Conservation (phyloP, 2,888 invertebrate genomes). For the Hyles lineata region DNA sequence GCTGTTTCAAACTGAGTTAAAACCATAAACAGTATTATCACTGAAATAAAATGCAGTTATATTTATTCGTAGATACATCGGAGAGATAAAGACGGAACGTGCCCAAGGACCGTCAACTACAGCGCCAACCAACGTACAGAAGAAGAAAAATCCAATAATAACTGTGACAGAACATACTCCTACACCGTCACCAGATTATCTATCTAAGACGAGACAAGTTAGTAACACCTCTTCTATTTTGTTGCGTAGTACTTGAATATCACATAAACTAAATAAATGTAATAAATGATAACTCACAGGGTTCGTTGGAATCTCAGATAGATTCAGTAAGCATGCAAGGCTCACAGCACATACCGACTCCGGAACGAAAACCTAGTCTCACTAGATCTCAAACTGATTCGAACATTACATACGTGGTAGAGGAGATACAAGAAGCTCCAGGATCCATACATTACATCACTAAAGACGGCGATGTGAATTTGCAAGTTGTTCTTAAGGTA, state of each 20-base stretch:
- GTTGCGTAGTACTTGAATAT: background rate
- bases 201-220: conserved; percentile 87
- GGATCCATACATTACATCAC: conserved; percentile 97
- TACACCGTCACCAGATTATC: conserved; percentile 94
- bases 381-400: conserved; percentile 96
- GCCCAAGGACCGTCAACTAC: conserved; percentile 81
- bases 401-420: conserved; percentile 94
- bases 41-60: background rate
- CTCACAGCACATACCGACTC: conserved; percentile 82
- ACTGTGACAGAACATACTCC: conserved; percentile 98
- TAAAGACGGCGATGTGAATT: conserved; percentile 96
- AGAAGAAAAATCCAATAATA: conserved; percentile 96
- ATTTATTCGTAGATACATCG: conserved; percentile 86
- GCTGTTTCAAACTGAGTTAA: background rate
- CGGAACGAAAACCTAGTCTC: conserved; percentile 89
- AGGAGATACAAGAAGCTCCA: conserved; percentile 94
- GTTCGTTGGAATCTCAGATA: conserved; percentile 93
- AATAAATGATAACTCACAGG: conserved; percentile 75
- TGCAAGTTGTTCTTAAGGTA: conserved; percentile 93
- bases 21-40: background rate
- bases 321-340: conserved; percentile 89
- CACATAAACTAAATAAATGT: background rate
- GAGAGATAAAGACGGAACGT: conserved; percentile 88
- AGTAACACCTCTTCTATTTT: conserved; percentile 26
- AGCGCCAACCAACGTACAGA: conserved; percentile 80